Conservation (phyloP, 1,140 invertebrate genomes). For the Grapholita molesta region DNA sequence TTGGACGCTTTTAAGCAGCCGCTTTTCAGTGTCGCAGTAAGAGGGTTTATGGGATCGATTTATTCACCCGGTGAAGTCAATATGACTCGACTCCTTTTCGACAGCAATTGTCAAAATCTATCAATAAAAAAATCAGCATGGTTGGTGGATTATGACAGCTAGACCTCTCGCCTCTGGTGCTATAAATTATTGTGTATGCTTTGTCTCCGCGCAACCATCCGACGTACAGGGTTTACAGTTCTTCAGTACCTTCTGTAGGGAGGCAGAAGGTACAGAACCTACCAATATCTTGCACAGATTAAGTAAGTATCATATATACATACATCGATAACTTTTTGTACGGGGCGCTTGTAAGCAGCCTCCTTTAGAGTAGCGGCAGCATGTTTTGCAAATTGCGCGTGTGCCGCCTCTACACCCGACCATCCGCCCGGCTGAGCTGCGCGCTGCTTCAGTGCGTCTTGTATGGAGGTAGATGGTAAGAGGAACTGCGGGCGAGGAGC, state of each 20-base stretch:
- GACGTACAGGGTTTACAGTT: too few relatives aligned
- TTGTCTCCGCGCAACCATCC: too few relatives aligned
- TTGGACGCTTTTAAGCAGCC: too few relatives aligned
- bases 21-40: too few relatives aligned
- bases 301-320: neutral
- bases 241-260: neutral
- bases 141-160: too few relatives aligned
- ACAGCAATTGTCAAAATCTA: too few relatives aligned
- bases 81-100: too few relatives aligned
- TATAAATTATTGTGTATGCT: too few relatives aligned
- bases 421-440: conserved; percentile 24
- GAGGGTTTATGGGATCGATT: too few relatives aligned
- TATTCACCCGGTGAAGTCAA: too few relatives aligned
- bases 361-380: conserved; percentile 38
- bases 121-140: too few relatives aligned
- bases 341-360: conserved; percentile 33
- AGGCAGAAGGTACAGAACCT: neutral
- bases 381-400: conserved; percentile 42
- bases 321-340: conserved; percentile 35
- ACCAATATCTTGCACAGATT: neutral
- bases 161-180: too few relatives aligned
- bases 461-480: neutral
- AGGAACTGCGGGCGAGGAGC: neutral
- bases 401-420: conserved; percentile 29
- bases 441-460: conserved; percentile 22